Evolutionary conservation across 1,140 invertebrate species (phyloP).

Genomic region (Aphelenchoides fujianensis): DNA sequence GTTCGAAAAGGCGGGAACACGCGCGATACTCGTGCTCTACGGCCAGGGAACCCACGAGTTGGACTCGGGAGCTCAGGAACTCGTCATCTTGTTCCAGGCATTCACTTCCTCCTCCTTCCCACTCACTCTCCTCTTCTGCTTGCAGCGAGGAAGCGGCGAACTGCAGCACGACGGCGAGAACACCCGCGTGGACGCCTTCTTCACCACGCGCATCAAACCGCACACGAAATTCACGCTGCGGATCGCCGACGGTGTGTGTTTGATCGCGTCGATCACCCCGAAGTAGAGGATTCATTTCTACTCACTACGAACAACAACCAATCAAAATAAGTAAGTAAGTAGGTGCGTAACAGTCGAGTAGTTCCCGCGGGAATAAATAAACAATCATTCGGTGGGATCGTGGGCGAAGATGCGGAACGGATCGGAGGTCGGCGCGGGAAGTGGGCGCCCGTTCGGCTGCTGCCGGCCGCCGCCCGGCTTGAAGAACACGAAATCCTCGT

Average conservation of each 20-base stretch:
- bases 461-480: background rate
- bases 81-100: conserved; percentile 7
- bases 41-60: background rate
- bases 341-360: background rate
- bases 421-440: conserved; percentile 9
- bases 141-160: background rate
- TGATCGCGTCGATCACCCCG: background rate
- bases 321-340: conserved; percentile 8
- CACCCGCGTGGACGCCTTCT: background rate
- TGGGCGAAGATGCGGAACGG: conserved; percentile 19
- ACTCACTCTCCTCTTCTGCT: background rate
- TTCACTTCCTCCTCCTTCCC: background rate
- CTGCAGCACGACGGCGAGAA: background rate
- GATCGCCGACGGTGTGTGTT: conserved; percentile 8
- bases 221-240: background rate
- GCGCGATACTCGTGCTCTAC: conserved; percentile 1
- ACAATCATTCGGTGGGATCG: too few species aligned
- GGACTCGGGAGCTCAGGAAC: background rate
- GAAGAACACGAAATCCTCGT: conserved; percentile 21
- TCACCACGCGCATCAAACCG: background rate
- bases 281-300: conserved; percentile 11
- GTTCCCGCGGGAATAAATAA: too few species aligned
- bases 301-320: conserved; percentile 7
- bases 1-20: background rate
- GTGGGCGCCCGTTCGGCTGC: background rate